A percentile compares a stretch with the other conserved stretches of the same genome.
These are phyloP conservation scores for Scaptomyza graminum DNA, from an alignment of 1,140 invertebrate genomes.

Conservation along the genomic window DNA sequence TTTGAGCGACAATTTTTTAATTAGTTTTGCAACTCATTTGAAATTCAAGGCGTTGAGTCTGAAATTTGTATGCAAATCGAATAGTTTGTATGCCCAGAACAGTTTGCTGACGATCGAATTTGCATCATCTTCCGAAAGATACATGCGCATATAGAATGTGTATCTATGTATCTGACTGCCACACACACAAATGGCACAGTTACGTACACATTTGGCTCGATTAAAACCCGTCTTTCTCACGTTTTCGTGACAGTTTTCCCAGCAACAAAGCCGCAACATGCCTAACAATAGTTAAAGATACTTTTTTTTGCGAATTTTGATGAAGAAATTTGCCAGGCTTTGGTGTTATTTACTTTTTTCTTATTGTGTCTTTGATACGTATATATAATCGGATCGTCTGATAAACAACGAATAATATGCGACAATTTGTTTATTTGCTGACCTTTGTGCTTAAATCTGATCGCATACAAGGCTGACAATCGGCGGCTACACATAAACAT, in stretches of 20 bases:
- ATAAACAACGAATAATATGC: constrained; percentile 64
- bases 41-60: constrained; percentile 43
- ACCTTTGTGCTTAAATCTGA: constrained; percentile 81
- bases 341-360: no score
- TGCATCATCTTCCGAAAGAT: constrained; percentile 23
- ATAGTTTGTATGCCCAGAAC: constrained; percentile 56
- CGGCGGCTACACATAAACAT: constrained; percentile 51
- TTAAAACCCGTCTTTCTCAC: constrained; percentile 45
- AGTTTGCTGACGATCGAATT: constrained; percentile 56
- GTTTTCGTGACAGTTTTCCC: constrained; percentile 32
- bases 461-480: constrained; percentile 81
- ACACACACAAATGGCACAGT: constrained; percentile 45
- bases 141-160: constrained; percentile 1
- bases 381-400: no score
- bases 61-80: constrained; percentile 66
- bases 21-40: constrained; percentile 59
- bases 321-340: constrained; percentile 9
- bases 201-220: constrained; percentile 27
- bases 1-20: constrained; percentile 39
- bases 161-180: not conserved
- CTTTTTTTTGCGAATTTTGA: constrained; percentile 29
- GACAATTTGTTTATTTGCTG: constrained; percentile 81
- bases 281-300: constrained; percentile 19
- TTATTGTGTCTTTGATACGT: not conserved
- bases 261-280: constrained; percentile 6